Conservation (phyloP, 2,797 vertebrate genomes). For the Melanotaenia maccullochi region DNA sequence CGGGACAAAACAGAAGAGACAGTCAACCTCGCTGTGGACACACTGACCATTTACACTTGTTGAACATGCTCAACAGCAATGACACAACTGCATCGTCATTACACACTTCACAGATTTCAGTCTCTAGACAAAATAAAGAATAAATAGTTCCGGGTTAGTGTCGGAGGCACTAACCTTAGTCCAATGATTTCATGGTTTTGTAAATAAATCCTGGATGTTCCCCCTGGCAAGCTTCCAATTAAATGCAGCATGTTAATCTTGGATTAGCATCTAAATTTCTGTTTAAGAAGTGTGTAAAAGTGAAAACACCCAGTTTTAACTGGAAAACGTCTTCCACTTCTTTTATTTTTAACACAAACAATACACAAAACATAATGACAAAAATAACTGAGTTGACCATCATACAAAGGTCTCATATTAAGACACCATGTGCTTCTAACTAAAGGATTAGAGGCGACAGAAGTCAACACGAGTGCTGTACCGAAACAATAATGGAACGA, state of each 20-base stretch:
- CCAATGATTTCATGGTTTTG: neutral
- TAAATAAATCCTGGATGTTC: neutral
- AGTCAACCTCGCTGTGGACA: constrained; percentile 54
- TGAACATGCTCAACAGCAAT: constrained; percentile 6
- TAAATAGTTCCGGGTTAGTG: neutral
- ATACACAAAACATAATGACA: constrained; percentile 4
- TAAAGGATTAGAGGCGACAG: constrained; percentile 46
- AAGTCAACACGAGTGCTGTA: constrained; percentile 32
- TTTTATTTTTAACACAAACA: constrained; percentile 1
- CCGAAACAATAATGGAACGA: constrained; percentile 56
- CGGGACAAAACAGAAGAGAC: constrained; percentile 68
- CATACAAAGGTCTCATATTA: constrained; percentile 19
- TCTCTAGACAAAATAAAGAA: neutral
- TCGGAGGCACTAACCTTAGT: neutral
- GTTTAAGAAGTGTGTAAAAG: neutral
- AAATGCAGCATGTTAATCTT: neutral
- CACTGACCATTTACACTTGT: constrained; percentile 29
- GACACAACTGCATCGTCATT: constrained; percentile 17
- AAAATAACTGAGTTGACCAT: constrained; percentile 12
- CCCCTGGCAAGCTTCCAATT: neutral
- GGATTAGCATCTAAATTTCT: neutral
- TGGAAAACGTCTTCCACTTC: neutral
- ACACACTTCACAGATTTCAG: neutral
- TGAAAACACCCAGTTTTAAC: neutral
- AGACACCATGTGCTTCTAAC: constrained; percentile 48